These are phyloP conservation scores for Pelochelys cantorii DNA, from an alignment of 2,797 vertebrate species.

Conservation along the genomic window DNA sequence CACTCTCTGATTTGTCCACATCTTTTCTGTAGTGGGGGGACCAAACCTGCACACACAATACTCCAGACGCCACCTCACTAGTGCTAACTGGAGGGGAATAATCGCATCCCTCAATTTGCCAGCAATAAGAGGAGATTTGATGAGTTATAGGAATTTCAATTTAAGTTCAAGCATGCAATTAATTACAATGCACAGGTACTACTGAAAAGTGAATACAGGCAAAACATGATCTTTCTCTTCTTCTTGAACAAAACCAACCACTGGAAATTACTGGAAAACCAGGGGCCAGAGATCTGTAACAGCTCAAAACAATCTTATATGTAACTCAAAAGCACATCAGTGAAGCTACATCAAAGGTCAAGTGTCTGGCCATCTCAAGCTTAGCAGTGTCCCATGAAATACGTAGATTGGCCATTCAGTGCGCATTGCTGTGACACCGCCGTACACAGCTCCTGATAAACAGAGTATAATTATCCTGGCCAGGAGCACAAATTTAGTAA, in stretches of 20 bases:
- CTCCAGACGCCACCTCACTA: too few relatives aligned
- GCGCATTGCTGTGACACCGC: neutral
- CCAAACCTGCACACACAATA: too few relatives aligned
- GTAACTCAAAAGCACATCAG: neutral
- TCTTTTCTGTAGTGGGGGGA: too few relatives aligned
- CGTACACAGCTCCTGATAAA: neutral
- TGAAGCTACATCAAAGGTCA: accelerated
- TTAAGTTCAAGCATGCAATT: neutral
- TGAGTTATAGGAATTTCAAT: neutral
- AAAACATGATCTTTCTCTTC: neutral
- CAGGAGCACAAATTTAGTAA: neutral
- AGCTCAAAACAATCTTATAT: neutral
- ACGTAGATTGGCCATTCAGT: accelerated
- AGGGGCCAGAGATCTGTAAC: neutral
- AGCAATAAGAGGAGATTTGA: neutral
- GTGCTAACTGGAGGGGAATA: too few relatives aligned
- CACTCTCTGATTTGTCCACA: too few relatives aligned
- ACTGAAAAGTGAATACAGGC: accelerated
- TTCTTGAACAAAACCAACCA: accelerated
- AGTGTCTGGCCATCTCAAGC: neutral
- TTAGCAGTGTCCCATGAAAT: accelerated
- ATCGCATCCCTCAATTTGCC: too few relatives aligned
- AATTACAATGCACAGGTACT: neutral
- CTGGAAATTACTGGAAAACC: accelerated
- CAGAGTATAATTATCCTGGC: neutral